phyloP scores from a whole-genome alignment of 1,140 invertebrate genomes.

The Rhizoglyphus robini region DNA sequence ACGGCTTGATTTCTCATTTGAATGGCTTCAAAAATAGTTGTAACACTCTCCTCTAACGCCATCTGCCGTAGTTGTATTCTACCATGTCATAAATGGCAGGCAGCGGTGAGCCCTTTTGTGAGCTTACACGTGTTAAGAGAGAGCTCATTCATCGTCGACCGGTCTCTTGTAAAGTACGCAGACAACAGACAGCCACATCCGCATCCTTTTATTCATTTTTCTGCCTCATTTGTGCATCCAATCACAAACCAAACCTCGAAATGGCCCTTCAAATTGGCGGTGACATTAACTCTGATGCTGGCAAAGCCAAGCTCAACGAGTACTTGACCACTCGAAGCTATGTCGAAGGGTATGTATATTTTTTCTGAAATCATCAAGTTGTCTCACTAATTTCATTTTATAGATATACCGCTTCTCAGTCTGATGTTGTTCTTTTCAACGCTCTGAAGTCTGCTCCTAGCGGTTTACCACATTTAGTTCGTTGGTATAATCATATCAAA shows the following conservation, averaged over 20 bases:
- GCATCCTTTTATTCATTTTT: neutral
- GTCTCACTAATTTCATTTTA: neutral
- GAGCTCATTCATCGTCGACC: no score
- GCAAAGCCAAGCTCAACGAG: slow-evolving; percentile 15
- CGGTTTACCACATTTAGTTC: slow-evolving; percentile 1
- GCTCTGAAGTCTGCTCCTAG: neutral
- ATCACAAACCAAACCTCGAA: neutral
- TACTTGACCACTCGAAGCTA: slow-evolving; percentile 18
- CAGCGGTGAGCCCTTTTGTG: no score
- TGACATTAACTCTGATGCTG: slow-evolving; percentile 19
- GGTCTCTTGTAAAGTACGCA: no score
- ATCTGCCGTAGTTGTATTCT: no score
- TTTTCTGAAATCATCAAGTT: neutral
- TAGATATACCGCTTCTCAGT: slow-evolving; percentile 18
- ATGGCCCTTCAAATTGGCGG: slow-evolving; percentile 21
- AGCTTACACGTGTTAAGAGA: no score
- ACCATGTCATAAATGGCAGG: no score
- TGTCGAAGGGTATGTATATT: slow-evolving; percentile 16
- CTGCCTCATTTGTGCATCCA: neutral
- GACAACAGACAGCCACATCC: no score
- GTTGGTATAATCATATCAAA: slow-evolving; percentile 19
- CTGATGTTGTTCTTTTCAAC: slow-evolving; percentile 18
- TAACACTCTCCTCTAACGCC: no score
- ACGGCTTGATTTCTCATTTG: no score
- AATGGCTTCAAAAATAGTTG: no score